Percentiles rank a stretch among this genome's conserved stretches.
Evolutionary conservation across 2,113 vertebrate genomes (phyloP).

Genomic region (Tor tambroides): DNA sequence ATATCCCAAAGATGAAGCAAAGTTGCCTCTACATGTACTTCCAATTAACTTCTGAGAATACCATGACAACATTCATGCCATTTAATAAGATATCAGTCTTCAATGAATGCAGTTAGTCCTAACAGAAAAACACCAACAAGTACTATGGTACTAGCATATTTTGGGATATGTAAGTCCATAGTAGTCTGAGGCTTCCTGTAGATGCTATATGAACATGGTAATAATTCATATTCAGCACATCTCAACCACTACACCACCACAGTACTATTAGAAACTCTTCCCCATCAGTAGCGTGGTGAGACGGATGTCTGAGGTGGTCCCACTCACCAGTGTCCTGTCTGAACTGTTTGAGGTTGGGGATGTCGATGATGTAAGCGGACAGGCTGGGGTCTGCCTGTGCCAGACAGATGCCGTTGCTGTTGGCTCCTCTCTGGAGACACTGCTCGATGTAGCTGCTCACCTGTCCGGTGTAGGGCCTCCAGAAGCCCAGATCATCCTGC

Average conservation of each 20-base stretch:
- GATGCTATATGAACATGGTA: not conserved
- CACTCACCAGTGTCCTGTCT: conserved; percentile 93
- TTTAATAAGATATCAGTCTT: not conserved
- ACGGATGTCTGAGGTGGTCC: not conserved
- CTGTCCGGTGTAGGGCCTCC: conserved; percentile 90
- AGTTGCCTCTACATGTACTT: no score
- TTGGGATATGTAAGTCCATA: not conserved
- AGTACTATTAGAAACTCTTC: not conserved
- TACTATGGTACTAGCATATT: not conserved
- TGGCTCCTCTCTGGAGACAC: conserved; percentile 71
- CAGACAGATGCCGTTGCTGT: conserved; percentile 83
- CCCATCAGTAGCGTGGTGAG: not conserved
- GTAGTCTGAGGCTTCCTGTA: not conserved
- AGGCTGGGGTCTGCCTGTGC: conserved; percentile 87
- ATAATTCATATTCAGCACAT: not conserved
- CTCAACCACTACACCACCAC: not conserved
- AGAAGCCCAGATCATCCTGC: conserved; percentile 89
- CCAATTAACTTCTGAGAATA: no score
- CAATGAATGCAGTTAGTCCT: not conserved
- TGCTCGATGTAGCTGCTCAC: conserved; percentile 93
- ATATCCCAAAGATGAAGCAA: no score
- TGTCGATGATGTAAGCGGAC: conserved; percentile 94
- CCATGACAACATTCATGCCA: not conserved
- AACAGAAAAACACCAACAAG: not conserved
- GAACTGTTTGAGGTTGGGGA: conserved; percentile 90